Percentiles rank a stretch among this genome's conserved stretches.
phyloP scores from a whole-genome alignment of 2,113 vertebrate genomes.

The Tragelaphus scriptus region DNA sequence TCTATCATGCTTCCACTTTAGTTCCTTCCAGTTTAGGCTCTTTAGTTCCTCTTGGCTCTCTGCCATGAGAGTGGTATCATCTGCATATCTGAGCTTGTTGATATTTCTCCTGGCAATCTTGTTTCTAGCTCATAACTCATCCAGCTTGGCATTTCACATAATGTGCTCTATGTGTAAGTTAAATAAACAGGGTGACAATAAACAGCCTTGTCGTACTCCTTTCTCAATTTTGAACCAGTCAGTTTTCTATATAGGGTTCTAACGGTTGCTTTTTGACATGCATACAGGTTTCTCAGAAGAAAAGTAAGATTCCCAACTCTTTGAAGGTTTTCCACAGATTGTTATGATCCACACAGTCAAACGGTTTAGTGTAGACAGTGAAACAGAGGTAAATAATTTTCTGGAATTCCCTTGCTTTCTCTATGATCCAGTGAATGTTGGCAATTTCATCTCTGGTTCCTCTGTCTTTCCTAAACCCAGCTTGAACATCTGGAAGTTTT shows the following conservation, averaged over 20 bases:
- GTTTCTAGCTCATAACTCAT: not conserved
- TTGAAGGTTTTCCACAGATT: not conserved
- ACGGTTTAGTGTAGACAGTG: not conserved
- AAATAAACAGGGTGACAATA: not conserved
- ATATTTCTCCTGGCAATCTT: not conserved
- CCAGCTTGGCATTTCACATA: not conserved
- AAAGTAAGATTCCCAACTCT: not conserved
- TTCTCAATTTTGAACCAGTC: not conserved
- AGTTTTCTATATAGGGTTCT: not conserved
- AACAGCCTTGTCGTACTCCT: not conserved
- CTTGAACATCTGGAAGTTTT: not conserved
- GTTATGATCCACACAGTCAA: not conserved
- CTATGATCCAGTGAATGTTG: not conserved
- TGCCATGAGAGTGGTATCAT: not conserved
- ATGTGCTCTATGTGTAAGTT: not conserved
- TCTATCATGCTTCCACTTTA: not conserved
- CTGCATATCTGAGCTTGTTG: not conserved
- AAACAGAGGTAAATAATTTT: not conserved
- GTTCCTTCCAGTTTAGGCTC: not conserved
- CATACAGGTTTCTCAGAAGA: not conserved
- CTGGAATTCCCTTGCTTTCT: not conserved
- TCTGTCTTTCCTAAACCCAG: not conserved
- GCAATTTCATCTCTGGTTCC: not conserved
- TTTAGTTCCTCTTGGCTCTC: not conserved
- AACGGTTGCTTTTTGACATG: not conserved